phyloP scores from a whole-genome alignment of 2,888 invertebrate genomes.

The Sphecodes monilicornis region DNA sequence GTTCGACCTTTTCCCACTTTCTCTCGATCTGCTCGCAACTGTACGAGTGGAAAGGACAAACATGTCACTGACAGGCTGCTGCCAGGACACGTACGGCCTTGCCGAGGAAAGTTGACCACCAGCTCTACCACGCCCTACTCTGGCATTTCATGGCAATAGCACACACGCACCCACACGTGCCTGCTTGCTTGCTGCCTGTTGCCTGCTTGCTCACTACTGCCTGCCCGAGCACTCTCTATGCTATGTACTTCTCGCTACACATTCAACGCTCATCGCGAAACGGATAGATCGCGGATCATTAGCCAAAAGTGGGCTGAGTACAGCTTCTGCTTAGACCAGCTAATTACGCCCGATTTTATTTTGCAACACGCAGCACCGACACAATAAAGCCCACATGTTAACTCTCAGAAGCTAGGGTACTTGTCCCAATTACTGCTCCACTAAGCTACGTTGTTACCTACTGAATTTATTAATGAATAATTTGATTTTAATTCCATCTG shows the following conservation, averaged over 20 bases:
- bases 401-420: no score
- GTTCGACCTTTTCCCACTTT: slow-evolving; percentile 61
- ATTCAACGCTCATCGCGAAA: slow-evolving; percentile 7
- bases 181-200: neutral
- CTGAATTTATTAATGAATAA: no score
- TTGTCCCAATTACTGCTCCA: no score
- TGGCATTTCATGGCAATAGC: slow-evolving; percentile 52
- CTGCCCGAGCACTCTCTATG: neutral
- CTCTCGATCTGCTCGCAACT: slow-evolving; percentile 49
- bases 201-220: no score
- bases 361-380: no score
- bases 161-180: slow-evolving; percentile 50
- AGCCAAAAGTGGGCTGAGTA: slow-evolving; percentile 46
- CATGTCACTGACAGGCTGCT: slow-evolving; percentile 65
- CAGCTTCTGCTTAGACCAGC: slow-evolving; percentile 14
- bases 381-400: no score
- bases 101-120: slow-evolving; percentile 80
- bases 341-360: slow-evolving; percentile 29
- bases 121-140: slow-evolving; percentile 67
- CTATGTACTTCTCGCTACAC: neutral
- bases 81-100: slow-evolving; percentile 83
- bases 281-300: slow-evolving; percentile 31
- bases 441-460: no score
- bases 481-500: no score
- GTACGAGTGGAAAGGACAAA: slow-evolving; percentile 51